Conservation (phyloP, 1,140 invertebrate genomes). For the Zophobas morio region DNA sequence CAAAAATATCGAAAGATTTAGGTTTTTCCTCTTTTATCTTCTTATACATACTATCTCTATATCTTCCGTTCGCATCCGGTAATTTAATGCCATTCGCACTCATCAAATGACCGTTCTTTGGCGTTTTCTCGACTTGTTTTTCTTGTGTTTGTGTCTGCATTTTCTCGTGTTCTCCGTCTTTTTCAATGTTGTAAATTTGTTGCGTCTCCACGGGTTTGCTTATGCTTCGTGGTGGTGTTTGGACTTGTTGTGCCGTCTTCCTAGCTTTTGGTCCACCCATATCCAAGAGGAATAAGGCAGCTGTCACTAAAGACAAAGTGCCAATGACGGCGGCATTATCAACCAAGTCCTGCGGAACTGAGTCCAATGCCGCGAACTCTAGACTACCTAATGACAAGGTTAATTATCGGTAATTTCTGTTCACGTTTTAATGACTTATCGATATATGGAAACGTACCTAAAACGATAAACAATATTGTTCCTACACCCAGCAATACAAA, state of each 20-base stretch:
- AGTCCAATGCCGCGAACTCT: slow-evolving; percentile 79
- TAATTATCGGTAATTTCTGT: slow-evolving; percentile 8
- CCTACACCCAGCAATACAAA: slow-evolving; percentile 77
- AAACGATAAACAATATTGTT: slow-evolving; percentile 76
- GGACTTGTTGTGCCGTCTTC: slow-evolving; percentile 48
- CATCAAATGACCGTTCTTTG: slow-evolving; percentile 38
- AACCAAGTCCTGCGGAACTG: slow-evolving; percentile 75
- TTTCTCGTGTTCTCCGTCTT: slow-evolving; percentile 58
- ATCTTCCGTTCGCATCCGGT: slow-evolving; percentile 56
- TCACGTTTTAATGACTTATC: neutral
- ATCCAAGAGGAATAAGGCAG: slow-evolving; percentile 78
- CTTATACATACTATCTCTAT: slow-evolving; percentile 64
- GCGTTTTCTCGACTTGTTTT: slow-evolving; percentile 54
- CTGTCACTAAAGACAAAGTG: slow-evolving; percentile 77
- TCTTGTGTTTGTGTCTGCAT: slow-evolving; percentile 67
- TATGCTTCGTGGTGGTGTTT: slow-evolving; percentile 15
- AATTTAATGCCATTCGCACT: slow-evolving; percentile 45
- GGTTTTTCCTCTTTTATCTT: slow-evolving; percentile 53
- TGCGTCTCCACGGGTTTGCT: slow-evolving; percentile 42
- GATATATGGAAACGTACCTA: slow-evolving; percentile 70
- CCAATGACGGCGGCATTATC: slow-evolving; percentile 81
- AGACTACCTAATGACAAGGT: slow-evolving; percentile 70
- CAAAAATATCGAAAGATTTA: slow-evolving; percentile 45
- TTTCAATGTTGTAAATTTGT: slow-evolving; percentile 57
- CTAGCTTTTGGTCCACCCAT: slow-evolving; percentile 70